phyloP scores from a whole-genome alignment of 2,113 vertebrate genomes.

The Tetraodon nigroviridis region DNA sequence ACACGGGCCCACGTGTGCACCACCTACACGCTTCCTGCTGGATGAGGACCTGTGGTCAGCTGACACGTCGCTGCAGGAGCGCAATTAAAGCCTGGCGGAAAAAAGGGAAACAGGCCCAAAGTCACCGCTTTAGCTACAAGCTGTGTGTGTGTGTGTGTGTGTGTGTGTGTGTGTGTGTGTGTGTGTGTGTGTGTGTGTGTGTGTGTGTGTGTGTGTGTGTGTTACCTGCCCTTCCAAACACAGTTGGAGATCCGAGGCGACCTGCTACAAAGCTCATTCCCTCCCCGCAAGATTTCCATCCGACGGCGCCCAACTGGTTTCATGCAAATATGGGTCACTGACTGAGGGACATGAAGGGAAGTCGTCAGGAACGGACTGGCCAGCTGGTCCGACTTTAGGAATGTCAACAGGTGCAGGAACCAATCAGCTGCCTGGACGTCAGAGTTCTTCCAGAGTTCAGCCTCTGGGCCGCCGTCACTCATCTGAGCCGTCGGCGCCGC shows the following conservation, averaged over 20 bases:
- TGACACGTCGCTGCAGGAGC: constrained; percentile 22
- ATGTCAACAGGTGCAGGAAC: not conserved
- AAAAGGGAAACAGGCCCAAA: not conserved
- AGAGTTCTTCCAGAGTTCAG: constrained; percentile 1
- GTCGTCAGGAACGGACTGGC: too few species aligned
- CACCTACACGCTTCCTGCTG: constrained; percentile 24
- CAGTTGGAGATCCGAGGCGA: constrained; percentile 7
- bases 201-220: too few species aligned
- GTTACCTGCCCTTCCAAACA: not conserved
- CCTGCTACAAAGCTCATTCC: constrained; percentile 21
- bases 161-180: too few species aligned
- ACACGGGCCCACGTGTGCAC: constrained; percentile 17
- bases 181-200: too few species aligned
- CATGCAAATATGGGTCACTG: too few species aligned
- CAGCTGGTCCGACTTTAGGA: not conserved
- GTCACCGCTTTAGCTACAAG: not conserved
- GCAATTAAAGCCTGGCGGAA: not conserved
- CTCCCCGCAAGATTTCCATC: not conserved
- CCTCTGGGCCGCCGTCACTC: constrained; percentile 35
- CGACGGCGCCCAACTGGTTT: too few species aligned
- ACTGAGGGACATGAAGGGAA: too few species aligned
- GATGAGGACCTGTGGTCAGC: constrained; percentile 26
- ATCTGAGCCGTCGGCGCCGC: constrained; percentile 30
- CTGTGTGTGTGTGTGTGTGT: too few species aligned
- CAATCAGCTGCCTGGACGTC: not conserved